Conservation (phyloP, 2,888 invertebrate genomes). For the Cremastobaeus sp. region DNA sequence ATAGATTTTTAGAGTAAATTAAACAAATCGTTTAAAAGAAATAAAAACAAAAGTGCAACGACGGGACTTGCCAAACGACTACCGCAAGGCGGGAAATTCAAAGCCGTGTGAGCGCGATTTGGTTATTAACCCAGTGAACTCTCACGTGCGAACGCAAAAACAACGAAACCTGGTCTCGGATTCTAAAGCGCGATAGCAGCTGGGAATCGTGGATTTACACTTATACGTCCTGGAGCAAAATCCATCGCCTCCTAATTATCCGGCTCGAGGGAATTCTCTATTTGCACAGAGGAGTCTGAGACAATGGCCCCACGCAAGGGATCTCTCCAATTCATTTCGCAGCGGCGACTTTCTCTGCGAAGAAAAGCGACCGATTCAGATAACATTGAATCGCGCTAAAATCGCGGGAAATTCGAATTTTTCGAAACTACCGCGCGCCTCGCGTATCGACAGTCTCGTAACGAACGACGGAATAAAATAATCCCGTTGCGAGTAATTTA, state of each 20-base stretch:
- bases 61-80: slow-evolving; percentile 3
- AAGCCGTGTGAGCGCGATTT: slow-evolving; percentile 18
- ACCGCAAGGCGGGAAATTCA: slow-evolving; percentile 3
- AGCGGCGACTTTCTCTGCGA: slow-evolving; percentile 19
- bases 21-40: too few species aligned
- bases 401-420: slow-evolving; percentile 27
- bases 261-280: slow-evolving; percentile 5
- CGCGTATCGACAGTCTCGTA: slow-evolving; percentile 13
- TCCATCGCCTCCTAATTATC: slow-evolving; percentile 39
- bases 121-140: slow-evolving; percentile 55
- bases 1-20: too few species aligned
- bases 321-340: slow-evolving; percentile 6
- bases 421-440: background rate
- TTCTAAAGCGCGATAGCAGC: slow-evolving; percentile 30
- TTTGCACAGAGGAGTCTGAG: slow-evolving; percentile 1
- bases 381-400: background rate
- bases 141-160: slow-evolving; percentile 48
- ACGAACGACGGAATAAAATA: slow-evolving; percentile 34
- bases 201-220: slow-evolving; percentile 42
- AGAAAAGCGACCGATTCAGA: background rate
- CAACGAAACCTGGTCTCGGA: slow-evolving; percentile 42
- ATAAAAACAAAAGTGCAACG: too few species aligned
- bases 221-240: slow-evolving; percentile 33
- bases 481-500: slow-evolving; percentile 34
- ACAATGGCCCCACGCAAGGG: slow-evolving; percentile 8